phyloP scores from a whole-genome alignment of 1,140 invertebrate species.

The Drosophila melanica region DNA sequence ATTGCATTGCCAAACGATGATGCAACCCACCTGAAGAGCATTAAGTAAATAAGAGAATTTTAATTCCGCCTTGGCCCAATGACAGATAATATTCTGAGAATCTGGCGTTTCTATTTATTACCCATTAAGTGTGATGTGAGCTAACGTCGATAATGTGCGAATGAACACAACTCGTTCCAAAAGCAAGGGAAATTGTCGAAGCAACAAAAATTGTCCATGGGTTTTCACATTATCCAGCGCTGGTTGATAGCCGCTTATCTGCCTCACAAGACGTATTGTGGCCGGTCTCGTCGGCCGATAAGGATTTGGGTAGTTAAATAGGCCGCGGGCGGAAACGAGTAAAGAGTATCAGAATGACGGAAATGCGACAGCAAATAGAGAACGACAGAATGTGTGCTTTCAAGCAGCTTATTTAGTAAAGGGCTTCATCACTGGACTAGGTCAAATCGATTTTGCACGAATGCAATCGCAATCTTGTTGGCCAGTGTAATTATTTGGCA shows the following conservation, averaged over 20 bases:
- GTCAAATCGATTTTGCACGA: conserved; percentile 42
- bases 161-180: not conserved
- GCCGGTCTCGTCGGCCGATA: conserved; percentile 38
- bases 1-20: conserved; percentile 17
- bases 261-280: conserved; percentile 41
- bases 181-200: not conserved
- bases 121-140: not conserved
- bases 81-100: conserved; percentile 26
- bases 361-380: conserved; percentile 54
- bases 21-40: conserved; percentile 21
- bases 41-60: conserved; percentile 23
- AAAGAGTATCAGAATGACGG: conserved; percentile 32
- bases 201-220: not conserved
- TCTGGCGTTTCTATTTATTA: conserved; percentile 4
- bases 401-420: not conserved
- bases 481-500: conserved; percentile 28
- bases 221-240: conserved; percentile 29
- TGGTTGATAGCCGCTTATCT: conserved; percentile 41
- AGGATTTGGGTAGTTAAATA: conserved; percentile 31
- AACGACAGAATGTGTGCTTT: not conserved
- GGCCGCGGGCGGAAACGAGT: conserved; percentile 47
- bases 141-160: not conserved
- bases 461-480: conserved; percentile 27
- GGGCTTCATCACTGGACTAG: conserved; percentile 1
- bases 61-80: conserved; percentile 32